Evolutionary conservation across 2,113 vertebrate species (phyloP), one percentile per base, ranked within the genome.

Genomic region (Paradisaea rubra): DNA sequence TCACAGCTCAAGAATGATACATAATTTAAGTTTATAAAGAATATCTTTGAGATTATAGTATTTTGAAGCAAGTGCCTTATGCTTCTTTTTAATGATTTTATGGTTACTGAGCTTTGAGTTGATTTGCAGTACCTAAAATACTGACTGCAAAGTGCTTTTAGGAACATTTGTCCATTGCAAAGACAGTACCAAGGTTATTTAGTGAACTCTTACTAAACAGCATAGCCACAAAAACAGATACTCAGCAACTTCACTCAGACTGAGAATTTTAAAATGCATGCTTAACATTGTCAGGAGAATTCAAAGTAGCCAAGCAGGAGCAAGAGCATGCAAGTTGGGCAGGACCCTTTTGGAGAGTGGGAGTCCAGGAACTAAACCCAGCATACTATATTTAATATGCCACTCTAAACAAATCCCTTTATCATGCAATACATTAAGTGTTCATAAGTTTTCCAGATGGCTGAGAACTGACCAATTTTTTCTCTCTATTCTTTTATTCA

Each of bases 341-440:
- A 97, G 86, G 85, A 63, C n/a, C 90, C 45, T 91, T 91, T 33
- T 39, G 30, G 71, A 91, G 30, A 97, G 88, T 33, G 49, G 91
- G 79, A 97, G 80, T 78, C 65, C 83, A 92, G 91, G 81, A 92
- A 94, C 84, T 95, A 95, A 96, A 96, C 87, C 93, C 94, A 97
- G 86, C 74, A 95, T 49, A 92, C 70, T 61, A 16, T 90, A 96
- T 98, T 98, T 98, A 98, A 98, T 98, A 98, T 97, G 97, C 97
- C 98, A 97, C 94, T 97, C 81, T 96, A 97, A 97, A 96, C 85
- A 97, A 96, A 54, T 90, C 86, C 85, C 84, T 97, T 96, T 37
- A 92, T 88, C 80, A 89, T 90, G 81, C 89, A 95, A 94, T 91
- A 97, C 54, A 77, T n/a, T n/a, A 87, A 94, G 45, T 16, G 22